These are phyloP conservation scores for Pecten maximus DNA, from an alignment of 2,888 invertebrate genomes.

Conservation along the genomic window DNA sequence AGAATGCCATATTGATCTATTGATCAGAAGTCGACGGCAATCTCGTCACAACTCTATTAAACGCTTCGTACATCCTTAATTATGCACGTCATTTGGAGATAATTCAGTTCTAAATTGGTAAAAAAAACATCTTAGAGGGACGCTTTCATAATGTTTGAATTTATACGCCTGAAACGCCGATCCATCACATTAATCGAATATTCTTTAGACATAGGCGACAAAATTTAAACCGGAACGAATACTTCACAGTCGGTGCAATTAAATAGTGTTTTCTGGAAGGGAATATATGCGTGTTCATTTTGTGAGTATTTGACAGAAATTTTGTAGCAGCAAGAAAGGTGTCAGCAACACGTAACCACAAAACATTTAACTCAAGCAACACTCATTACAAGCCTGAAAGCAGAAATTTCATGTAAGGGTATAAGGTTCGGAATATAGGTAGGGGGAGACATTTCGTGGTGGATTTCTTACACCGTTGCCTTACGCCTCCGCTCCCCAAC, in stretches of 20 bases:
- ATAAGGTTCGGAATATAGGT: background rate
- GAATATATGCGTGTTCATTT: background rate
- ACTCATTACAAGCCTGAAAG: background rate
- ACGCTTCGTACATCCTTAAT: background rate
- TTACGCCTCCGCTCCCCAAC: background rate
- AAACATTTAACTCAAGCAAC: background rate
- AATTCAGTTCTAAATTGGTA: background rate
- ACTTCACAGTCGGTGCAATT: background rate
- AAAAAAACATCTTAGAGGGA: background rate
- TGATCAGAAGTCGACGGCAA: background rate
- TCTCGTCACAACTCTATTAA: background rate
- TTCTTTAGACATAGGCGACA: background rate
- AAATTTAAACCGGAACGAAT: background rate
- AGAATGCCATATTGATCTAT: too few species aligned
- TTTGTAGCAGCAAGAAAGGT: background rate
- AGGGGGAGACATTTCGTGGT: slow-evolving; percentile 11
- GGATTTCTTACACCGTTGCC: background rate
- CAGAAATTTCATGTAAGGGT: background rate
- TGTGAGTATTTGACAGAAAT: background rate
- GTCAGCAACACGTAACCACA: background rate
- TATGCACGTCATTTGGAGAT: background rate
- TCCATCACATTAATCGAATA: slow-evolving; percentile 6
- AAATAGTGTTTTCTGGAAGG: background rate
- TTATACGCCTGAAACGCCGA: background rate
- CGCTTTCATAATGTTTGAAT: background rate